phyloP scores from a whole-genome alignment of 2,113 vertebrate species.

The Ellobius talpinus region DNA sequence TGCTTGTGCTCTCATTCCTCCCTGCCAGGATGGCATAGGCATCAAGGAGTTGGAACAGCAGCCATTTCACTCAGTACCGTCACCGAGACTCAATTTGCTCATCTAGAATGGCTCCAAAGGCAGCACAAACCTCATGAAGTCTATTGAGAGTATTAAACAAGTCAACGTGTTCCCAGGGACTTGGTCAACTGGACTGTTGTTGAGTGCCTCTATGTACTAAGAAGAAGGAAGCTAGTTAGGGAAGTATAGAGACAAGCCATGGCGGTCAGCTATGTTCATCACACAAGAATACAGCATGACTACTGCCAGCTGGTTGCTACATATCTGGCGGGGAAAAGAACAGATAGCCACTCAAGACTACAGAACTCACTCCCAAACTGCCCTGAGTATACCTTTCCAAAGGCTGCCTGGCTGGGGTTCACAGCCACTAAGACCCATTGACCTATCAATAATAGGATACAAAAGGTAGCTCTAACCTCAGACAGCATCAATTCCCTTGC shows the following conservation, averaged over 20 bases:
- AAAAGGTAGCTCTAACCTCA: not conserved
- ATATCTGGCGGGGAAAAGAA: not conserved
- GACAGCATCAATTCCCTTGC: not conserved
- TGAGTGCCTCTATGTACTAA: not conserved
- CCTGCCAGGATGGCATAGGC: not conserved
- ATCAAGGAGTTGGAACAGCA: not conserved
- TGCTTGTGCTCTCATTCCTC: not conserved
- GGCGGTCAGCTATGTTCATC: not conserved
- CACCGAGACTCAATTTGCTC: not conserved
- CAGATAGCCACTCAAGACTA: not conserved
- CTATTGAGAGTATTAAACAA: not conserved
- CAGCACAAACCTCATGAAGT: not conserved
- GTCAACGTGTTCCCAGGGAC: not conserved
- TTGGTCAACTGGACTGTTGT: not conserved
- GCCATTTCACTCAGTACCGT: not conserved
- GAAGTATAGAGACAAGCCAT: not conserved
- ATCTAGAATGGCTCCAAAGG: slow-evolving; percentile 12
- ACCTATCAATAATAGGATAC: not conserved
- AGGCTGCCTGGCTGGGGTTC: not conserved
- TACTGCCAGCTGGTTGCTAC: not conserved
- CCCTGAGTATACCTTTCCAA: not conserved
- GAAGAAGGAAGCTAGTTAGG: not conserved
- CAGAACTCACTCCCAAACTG: not conserved
- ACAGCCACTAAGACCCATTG: not conserved
- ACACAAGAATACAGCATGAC: not conserved